A percentile compares a stretch with the other conserved stretches of the same genome.
These are phyloP conservation scores for Solen grandis DNA, from an alignment of 1,140 invertebrate genomes.

Conservation along the genomic window DNA sequence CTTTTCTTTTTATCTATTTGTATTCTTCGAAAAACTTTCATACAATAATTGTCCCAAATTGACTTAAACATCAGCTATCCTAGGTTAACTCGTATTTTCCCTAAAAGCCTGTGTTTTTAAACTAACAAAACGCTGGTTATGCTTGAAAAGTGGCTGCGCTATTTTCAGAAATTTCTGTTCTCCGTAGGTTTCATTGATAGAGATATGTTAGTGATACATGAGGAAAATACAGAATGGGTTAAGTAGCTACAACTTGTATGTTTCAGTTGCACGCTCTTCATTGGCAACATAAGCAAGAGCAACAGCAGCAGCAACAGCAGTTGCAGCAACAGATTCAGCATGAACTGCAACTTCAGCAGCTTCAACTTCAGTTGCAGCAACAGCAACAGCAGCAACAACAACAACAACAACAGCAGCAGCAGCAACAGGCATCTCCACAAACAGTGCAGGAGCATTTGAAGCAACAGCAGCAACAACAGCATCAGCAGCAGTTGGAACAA, in stretches of 20 bases:
- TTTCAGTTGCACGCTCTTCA: constrained; percentile 48
- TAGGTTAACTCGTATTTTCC: too few relatives aligned
- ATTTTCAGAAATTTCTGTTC: too few relatives aligned
- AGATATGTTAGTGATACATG: too few relatives aligned
- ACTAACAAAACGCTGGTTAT: too few relatives aligned
- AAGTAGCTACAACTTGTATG: constrained; percentile 9
- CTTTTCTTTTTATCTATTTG: too few relatives aligned
- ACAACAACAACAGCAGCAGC: constrained; percentile 61
- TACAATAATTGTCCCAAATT: too few relatives aligned
- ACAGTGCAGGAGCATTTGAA: constrained; percentile 79
- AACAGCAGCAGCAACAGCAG: constrained; percentile 52
- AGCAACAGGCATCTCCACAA: constrained; percentile 77
- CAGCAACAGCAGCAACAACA: constrained; percentile 63
- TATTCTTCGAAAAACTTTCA: too few relatives aligned
- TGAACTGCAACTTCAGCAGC: constrained; percentile 20
- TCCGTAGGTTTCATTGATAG: too few relatives aligned
- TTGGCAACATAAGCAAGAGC: constrained; percentile 53
- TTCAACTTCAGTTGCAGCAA: constrained; percentile 53
- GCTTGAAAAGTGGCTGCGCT: too few relatives aligned
- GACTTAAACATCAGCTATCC: too few relatives aligned
- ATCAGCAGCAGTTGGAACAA: constrained; percentile 63
- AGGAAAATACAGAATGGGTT: too few relatives aligned
- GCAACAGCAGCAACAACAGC: constrained; percentile 85
- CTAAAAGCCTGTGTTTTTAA: too few relatives aligned
- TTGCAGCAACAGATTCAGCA: constrained; percentile 51